These are phyloP conservation scores for Metellina segmentata DNA, from an alignment of 2,888 invertebrate genomes.

Conservation along the genomic window DNA sequence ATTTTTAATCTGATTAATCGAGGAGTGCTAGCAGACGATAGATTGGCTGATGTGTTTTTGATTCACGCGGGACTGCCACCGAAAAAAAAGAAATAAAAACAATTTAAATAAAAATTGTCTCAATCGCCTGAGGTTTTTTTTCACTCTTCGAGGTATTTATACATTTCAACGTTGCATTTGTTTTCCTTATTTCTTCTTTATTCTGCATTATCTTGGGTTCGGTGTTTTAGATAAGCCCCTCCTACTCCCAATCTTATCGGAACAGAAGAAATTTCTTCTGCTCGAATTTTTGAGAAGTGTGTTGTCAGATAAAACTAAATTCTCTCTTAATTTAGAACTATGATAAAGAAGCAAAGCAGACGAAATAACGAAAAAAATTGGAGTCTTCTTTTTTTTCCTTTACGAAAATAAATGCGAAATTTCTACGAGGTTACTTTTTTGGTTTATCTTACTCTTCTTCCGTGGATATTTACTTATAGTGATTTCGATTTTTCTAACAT, in stretches of 20 bases:
- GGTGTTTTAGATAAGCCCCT: conserved; percentile 60
- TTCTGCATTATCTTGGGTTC: conserved; percentile 61
- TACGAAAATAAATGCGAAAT: conserved; percentile 23
- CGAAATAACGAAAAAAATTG: conserved; percentile 35
- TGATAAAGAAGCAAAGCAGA: conserved; percentile 52
- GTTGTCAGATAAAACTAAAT: conserved; percentile 71
- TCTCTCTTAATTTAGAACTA: conserved; percentile 72
- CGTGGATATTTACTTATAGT: not conserved
- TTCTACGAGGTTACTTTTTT: conserved; percentile 14
- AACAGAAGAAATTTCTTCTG: conserved; percentile 64
- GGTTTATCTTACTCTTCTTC: conserved; percentile 9
- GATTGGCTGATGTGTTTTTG: conserved; percentile 74
- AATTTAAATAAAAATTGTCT: conserved; percentile 54
- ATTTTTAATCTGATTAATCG: conserved; percentile 76
- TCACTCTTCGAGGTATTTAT: conserved; percentile 66
- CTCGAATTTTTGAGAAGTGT: conserved; percentile 31
- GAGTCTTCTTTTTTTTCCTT: conserved; percentile 3
- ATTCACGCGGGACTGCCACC: conserved; percentile 63
- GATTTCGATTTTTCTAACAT: not conserved
- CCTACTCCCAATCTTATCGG: conserved; percentile 58
- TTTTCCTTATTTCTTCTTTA: conserved; percentile 35
- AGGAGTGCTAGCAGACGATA: conserved; percentile 71
- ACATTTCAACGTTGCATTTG: conserved; percentile 49
- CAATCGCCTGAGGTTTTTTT: conserved; percentile 16
- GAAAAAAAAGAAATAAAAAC: conserved; percentile 34